Percentiles rank a stretch among this genome's conserved stretches.
Conservation (phyloP, 2,888 invertebrate species). For the Orthosia gothica region DNA sequence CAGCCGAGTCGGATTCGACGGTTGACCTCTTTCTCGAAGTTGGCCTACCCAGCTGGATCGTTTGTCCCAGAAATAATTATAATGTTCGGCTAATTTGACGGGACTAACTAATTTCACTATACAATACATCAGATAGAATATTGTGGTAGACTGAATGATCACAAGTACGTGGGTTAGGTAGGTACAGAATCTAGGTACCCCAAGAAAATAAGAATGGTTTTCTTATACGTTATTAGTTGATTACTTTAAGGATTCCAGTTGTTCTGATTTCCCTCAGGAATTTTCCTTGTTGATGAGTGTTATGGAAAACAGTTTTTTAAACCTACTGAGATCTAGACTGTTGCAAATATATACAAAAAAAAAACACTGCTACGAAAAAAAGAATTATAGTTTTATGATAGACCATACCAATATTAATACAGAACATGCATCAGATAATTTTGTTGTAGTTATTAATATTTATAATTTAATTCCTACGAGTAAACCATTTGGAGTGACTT, state of each 20-base stretch:
- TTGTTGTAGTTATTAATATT: not conserved
- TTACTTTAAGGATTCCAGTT: constrained; percentile 22
- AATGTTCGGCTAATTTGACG: too few relatives aligned
- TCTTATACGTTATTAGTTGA: constrained; percentile 32
- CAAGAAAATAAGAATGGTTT: constrained; percentile 9
- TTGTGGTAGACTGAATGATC: not conserved
- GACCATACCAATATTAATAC: not conserved
- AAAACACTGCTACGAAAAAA: not conserved
- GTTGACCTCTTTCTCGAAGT: too few relatives aligned
- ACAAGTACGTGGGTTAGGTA: not conserved
- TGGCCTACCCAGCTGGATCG: too few relatives aligned
- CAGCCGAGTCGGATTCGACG: too few relatives aligned
- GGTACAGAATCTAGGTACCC: not conserved
- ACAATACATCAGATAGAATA: too few relatives aligned
- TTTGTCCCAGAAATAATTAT: too few relatives aligned
- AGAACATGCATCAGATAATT: not conserved
- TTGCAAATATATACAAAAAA: not conserved
- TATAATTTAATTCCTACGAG: not conserved
- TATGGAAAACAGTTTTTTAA: not conserved
- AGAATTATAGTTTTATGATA: not conserved
- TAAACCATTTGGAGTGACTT: not conserved
- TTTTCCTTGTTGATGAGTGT: not conserved
- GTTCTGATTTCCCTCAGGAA: constrained; percentile 34
- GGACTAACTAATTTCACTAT: too few relatives aligned
- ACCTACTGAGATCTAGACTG: too few relatives aligned